A percentile compares a stretch with the other conserved stretches of the same genome.
phyloP scores from a whole-genome alignment of 2,797 vertebrate species.

The Sarcoramphus papa region DNA sequence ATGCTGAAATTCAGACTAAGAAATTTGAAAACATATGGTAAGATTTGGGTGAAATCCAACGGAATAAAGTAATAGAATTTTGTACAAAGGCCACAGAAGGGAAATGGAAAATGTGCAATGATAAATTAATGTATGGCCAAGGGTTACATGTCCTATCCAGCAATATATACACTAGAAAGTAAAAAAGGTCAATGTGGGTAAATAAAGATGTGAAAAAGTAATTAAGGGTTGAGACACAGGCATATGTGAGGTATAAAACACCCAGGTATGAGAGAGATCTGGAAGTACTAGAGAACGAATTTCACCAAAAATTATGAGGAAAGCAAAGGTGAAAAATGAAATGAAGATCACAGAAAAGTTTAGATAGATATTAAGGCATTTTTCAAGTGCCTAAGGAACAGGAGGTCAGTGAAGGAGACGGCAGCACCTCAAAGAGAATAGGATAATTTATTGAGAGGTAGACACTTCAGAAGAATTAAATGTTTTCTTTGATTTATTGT shows the following conservation, averaged over 20 bases:
- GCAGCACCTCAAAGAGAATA: background rate
- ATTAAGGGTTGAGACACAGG: constrained; percentile 35
- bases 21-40: constrained; percentile 63
- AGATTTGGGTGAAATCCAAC: constrained; percentile 38
- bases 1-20: constrained; percentile 53
- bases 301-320: constrained; percentile 39
- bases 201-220: constrained; percentile 49
- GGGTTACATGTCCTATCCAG: constrained; percentile 35
- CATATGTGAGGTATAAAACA: constrained; percentile 31
- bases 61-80: constrained; percentile 65
- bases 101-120: constrained; percentile 59
- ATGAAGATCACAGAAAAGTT: constrained; percentile 46
- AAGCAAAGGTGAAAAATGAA: constrained; percentile 55
- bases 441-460: constrained; percentile 44
- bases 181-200: constrained; percentile 48
- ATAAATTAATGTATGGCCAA: constrained; percentile 59
- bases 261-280: background rate
- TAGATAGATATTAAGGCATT: constrained; percentile 44
- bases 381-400: constrained; percentile 37
- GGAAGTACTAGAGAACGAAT: constrained; percentile 36
- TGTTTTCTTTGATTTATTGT: constrained; percentile 56
- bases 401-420: background rate
- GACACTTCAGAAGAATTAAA: constrained; percentile 22
- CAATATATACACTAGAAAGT: constrained; percentile 29
- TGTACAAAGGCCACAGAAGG: constrained; percentile 50